A percentile compares a stretch with the other conserved stretches of the same genome.
Conservation (phyloP, 2,113 vertebrate species). For the Pollimyrus isidori region DNA sequence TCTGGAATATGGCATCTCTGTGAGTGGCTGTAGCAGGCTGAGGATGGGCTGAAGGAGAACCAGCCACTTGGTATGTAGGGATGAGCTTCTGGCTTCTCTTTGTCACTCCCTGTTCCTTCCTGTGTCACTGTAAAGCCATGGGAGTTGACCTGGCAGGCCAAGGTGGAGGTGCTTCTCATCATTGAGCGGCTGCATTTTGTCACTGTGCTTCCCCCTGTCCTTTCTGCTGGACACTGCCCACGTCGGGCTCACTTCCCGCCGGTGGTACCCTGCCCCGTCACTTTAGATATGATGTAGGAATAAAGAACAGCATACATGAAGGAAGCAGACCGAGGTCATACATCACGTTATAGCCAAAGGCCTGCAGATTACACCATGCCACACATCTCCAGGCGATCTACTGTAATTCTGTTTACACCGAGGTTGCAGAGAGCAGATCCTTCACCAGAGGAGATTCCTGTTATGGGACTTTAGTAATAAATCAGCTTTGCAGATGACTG, state of each 20-base stretch:
- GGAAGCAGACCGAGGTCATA: slow-evolving; percentile 19
- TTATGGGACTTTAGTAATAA: background rate
- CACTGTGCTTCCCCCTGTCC: background rate
- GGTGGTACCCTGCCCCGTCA: slow-evolving; percentile 47
- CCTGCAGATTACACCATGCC: background rate
- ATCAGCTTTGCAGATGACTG: background rate
- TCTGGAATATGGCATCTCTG: background rate
- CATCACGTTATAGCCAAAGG: background rate
- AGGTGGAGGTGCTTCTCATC: background rate
- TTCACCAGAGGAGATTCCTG: background rate
- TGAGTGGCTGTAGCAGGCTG: background rate
- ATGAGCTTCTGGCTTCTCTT: background rate
- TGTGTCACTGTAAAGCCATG: slow-evolving; percentile 8
- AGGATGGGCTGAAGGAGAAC: background rate
- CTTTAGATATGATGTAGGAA: slow-evolving; percentile 51
- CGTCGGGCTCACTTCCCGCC: slow-evolving; percentile 39
- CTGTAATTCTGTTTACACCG: background rate
- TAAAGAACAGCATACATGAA: slow-evolving; percentile 57
- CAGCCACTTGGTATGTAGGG: background rate
- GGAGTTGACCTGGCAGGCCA: background rate
- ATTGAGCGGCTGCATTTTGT: background rate
- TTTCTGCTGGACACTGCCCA: background rate
- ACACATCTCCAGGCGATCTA: background rate
- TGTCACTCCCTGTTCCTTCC: background rate
- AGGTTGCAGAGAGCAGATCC: background rate